Evolutionary conservation across 2,113 vertebrate species (phyloP).

Genomic region (Phodopus roborovskii): DNA sequence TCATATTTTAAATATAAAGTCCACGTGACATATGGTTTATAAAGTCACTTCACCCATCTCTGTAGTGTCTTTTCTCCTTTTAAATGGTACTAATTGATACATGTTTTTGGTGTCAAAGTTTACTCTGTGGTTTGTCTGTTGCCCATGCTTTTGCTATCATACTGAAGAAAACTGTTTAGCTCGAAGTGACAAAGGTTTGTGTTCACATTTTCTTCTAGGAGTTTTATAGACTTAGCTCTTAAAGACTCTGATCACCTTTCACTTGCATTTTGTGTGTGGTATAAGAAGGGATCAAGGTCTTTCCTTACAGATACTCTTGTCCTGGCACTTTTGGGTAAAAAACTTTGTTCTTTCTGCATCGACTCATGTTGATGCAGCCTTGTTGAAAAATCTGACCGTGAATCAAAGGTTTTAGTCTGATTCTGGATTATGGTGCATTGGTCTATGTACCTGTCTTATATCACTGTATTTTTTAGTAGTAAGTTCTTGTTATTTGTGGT

Average conservation of each 20-base stretch:
- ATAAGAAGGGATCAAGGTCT: too few relatives aligned
- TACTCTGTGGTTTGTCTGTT: too few relatives aligned
- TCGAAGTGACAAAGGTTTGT: background rate
- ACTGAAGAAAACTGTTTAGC: background rate
- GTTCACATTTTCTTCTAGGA: background rate
- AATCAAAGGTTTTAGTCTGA: background rate
- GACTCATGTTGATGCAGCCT: background rate
- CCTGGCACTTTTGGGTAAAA: too few relatives aligned
- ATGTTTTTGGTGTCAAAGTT: background rate
- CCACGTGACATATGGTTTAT: too few relatives aligned
- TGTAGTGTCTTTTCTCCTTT: background rate
- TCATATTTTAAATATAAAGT: background rate
- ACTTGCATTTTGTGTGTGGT: background rate
- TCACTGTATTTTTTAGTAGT: background rate
- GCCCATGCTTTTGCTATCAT: background rate
- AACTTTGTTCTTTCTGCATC: background rate
- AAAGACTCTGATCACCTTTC: background rate
- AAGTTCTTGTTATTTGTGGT: background rate
- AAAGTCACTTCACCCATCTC: background rate
- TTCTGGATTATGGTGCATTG: background rate
- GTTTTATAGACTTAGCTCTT: background rate
- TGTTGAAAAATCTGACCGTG: background rate
- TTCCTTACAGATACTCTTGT: background rate
- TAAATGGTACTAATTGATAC: too few relatives aligned
- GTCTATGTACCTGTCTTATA: background rate